These are phyloP conservation scores for Anthrax anthrax DNA, from an alignment of 2,888 invertebrate genomes.

Conservation along the genomic window DNA sequence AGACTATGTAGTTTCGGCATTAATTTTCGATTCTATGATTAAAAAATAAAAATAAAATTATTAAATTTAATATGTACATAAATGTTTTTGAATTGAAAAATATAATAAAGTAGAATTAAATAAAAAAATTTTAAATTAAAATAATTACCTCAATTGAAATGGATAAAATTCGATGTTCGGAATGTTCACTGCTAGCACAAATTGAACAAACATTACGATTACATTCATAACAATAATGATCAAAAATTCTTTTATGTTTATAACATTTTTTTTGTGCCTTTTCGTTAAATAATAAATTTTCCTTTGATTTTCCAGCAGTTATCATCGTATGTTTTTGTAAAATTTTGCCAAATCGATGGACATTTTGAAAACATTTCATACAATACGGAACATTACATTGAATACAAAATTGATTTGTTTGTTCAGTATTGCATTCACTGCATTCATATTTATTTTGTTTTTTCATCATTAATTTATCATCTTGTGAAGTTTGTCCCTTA, in stretches of 20 bases:
- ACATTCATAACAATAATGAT: slow-evolving; percentile 20
- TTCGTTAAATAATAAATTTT: background rate
- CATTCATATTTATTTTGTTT: slow-evolving; percentile 16
- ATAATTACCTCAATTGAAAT: slow-evolving; percentile 15
- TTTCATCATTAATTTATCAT: too few relatives aligned
- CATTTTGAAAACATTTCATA: slow-evolving; percentile 20
- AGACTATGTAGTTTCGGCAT: slow-evolving; percentile 15
- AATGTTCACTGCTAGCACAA: slow-evolving; percentile 18
- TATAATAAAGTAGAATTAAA: too few relatives aligned
- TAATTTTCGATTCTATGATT: slow-evolving; percentile 16
- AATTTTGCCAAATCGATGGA: slow-evolving; percentile 24
- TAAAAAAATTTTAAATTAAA: background rate
- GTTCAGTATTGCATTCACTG: slow-evolving; percentile 20
- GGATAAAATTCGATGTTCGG: slow-evolving; percentile 13
- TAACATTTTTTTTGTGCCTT: slow-evolving; percentile 13
- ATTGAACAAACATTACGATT: slow-evolving; percentile 14
- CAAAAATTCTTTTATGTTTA: slow-evolving; percentile 12
- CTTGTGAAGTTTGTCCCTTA: too few relatives aligned
- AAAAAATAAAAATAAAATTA: slow-evolving; percentile 2
- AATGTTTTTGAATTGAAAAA: background rate
- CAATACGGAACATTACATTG: slow-evolving; percentile 25
- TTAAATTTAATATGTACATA: background rate
- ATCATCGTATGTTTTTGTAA: slow-evolving; percentile 20
- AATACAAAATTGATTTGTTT: slow-evolving; percentile 20
- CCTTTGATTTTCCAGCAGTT: slow-evolving; percentile 11